Base-by-base conservation (phyloP, 2,797 vertebrate species). In the Myiothlypis coronata region DNA sequence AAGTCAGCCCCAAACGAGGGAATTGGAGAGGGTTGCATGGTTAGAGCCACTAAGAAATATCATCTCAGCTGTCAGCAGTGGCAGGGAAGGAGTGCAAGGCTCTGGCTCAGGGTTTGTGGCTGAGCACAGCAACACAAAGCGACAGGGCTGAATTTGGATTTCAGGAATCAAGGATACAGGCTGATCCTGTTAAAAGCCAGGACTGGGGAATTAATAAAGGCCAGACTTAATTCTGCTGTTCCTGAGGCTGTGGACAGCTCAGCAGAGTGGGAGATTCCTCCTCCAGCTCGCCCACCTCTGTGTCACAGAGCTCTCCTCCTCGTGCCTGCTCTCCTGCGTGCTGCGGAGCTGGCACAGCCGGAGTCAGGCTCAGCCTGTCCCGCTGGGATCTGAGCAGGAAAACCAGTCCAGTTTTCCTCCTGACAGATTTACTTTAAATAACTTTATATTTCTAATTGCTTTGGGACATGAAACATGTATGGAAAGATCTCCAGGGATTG, bases 331-430 rank as follows among this genome's bases (percentile, higher is more conserved):
- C 82, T 67, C 59, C 44, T 72, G 19, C 30, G 19, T 15, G 67
- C 35, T 20, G 26, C 3, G 14, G 83, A 68, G 71, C 34, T 82
- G 90, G 67, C 57, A 46, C 50, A 44, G 64, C 1, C 80, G 74
- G 70, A 96, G 50, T 74, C 79, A 89, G 30, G 30, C 67, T 75
- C 63, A 69, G 49, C 50, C 23, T 5, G 13, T 74, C 57, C 86
- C 46, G 1, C 50, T 91, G 87, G 81, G 91, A 84, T 91, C 60
- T 41, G 59, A 83, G 37, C 2, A 16, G 78, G 82, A 95, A 96
- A 93, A 82, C 69, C 64, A 77, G 94, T 94, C 93, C 74, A 46
- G 65, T 89, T 94, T 94, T 93, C 93, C 70, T 93, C 88, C 87
- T 94, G 85, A 70, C 56, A 93, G 50, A 68, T 75, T 69, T 84